phyloP scores from a whole-genome alignment of 2,888 invertebrate species.

The Parapristionchus giblindavisi region DNA sequence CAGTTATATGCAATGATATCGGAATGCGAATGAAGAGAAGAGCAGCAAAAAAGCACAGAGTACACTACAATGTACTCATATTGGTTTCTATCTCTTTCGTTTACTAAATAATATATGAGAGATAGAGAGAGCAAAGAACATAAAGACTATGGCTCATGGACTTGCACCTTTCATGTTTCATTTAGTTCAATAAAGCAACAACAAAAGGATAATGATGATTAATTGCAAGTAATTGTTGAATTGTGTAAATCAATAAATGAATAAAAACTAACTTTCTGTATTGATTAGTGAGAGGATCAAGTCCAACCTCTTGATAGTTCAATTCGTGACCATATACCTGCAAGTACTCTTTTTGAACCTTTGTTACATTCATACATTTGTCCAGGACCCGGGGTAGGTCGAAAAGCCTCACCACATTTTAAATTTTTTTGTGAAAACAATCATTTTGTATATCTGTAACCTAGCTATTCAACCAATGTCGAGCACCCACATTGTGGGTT shows the following conservation, averaged over 20 bases:
- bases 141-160: too few species aligned
- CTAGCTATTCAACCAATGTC: background rate
- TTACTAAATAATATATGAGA: background rate
- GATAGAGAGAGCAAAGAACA: slow-evolving; percentile 1
- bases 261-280: slow-evolving; percentile 21
- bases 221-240: background rate
- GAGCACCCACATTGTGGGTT: background rate
- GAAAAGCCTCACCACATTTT: too few species aligned
- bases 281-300: slow-evolving; percentile 30
- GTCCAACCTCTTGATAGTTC: slow-evolving; percentile 83
- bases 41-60: background rate
- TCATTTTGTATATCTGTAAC: background rate
- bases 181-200: background rate
- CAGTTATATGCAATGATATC: background rate
- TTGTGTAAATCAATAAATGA: background rate
- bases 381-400: background rate
- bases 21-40: background rate
- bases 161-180: too few species aligned
- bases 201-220: background rate
- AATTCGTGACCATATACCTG: slow-evolving; percentile 91
- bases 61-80: background rate
- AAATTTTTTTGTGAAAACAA: too few species aligned
- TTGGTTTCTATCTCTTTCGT: too few species aligned
- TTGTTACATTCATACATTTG: background rate
- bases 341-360: background rate